Percentiles rank a stretch among this genome's conserved stretches.
These are phyloP conservation scores for Blastobasis lacticolella DNA, from an alignment of 2,888 invertebrate species.

Conservation along the genomic window DNA sequence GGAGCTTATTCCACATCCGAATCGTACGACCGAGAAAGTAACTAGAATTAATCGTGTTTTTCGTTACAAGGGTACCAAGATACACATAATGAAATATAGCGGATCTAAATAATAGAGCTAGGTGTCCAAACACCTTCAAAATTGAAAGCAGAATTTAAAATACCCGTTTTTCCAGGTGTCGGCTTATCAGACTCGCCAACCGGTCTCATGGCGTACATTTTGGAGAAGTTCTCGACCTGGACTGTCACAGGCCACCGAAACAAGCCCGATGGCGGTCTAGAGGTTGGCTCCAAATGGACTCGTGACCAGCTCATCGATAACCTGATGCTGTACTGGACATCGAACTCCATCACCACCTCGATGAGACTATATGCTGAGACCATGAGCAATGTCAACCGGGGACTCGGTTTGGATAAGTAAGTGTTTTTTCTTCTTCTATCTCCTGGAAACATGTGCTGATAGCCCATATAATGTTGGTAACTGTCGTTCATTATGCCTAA, in stretches of 20 bases:
- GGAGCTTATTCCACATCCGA: no score
- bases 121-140: no score
- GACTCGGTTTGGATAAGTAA: constrained; percentile 56
- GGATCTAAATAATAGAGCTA: no score
- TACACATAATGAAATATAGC: no score
- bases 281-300: constrained; percentile 44
- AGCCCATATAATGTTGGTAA: not conserved
- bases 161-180: constrained; percentile 28
- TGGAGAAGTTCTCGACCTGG: constrained; percentile 90
- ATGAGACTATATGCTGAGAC: constrained; percentile 83
- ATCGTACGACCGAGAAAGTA: no score
- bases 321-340: constrained; percentile 88
- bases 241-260: constrained; percentile 64
- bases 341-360: constrained; percentile 82
- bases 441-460: not conserved
- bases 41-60: no score
- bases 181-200: constrained; percentile 82
- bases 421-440: constrained; percentile 16
- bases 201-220: constrained; percentile 86
- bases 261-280: constrained; percentile 80
- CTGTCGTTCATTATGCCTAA: not conserved
- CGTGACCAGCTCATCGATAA: constrained; percentile 85
- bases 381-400: constrained; percentile 37
- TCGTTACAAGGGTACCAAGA: no score
- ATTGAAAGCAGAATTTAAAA: not conserved